phyloP scores from a whole-genome alignment of 2,888 invertebrate genomes.

The Auanema sp. region DNA sequence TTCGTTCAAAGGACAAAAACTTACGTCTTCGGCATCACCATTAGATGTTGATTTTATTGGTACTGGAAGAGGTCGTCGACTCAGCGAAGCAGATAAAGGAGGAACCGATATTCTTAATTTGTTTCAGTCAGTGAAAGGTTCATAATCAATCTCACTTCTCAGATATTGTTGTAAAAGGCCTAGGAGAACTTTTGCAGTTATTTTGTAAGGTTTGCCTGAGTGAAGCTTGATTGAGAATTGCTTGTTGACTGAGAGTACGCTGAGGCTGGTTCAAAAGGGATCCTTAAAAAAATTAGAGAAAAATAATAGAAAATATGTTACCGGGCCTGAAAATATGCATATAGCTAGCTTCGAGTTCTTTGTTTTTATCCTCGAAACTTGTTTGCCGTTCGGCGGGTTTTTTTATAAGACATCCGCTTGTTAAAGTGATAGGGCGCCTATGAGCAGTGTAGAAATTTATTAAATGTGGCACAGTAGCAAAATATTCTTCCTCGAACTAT shows the following conservation, averaged over 20 bases:
- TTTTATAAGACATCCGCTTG: constrained; percentile 10
- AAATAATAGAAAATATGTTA: too few relatives aligned
- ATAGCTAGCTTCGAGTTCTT: constrained; percentile 20
- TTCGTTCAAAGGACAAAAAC: background rate
- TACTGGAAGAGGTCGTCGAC: constrained; percentile 16
- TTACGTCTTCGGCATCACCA: constrained; percentile 21
- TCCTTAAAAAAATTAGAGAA: background rate
- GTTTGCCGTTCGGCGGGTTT: background rate
- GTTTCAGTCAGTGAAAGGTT: background rate
- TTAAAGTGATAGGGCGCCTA: constrained; percentile 13
- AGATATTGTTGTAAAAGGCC: background rate
- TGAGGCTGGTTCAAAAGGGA: background rate
- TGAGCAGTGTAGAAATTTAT: constrained; percentile 18
- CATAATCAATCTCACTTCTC: background rate
- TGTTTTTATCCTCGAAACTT: background rate
- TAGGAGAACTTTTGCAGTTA: background rate
- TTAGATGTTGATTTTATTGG: constrained; percentile 12
- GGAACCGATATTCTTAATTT: constrained; percentile 11
- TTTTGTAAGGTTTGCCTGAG: background rate
- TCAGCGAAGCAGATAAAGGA: constrained; percentile 14
- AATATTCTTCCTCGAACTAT: constrained; percentile 24
- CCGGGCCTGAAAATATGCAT: constrained; percentile 22
- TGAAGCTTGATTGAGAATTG: constrained; percentile 14
- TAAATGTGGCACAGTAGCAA: constrained; percentile 10
- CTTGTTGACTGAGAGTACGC: constrained; percentile 10